Base-by-base conservation (phyloP, 2,797 vertebrate species). In the Falco columbarius region DNA sequence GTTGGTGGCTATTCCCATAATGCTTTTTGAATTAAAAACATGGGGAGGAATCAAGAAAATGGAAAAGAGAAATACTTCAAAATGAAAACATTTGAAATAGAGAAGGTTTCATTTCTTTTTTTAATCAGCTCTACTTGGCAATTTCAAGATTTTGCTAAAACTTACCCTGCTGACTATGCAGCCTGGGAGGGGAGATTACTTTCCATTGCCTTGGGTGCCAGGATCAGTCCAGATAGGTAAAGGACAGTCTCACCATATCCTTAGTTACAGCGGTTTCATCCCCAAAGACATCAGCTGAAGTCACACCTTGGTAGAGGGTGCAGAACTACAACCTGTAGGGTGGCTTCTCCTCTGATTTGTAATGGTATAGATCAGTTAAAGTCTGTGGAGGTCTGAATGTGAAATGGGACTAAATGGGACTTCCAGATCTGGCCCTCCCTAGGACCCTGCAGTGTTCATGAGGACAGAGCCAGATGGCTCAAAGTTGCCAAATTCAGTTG, bases 21-120 rank as follows among this genome's bases (percentile, higher is more conserved):
- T 26, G 22, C 6, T 66, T 95, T 94, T 86, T 86, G 58, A 95
- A 76, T 93, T 95, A 81, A 68, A 90, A 96, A 75, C 66, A 74
- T 51, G 15, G 59, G 49, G 26, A 91, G 47, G 36, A 93, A 88
- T 86, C 54, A 72, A 86, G 49, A 94, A 94, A 93, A 90, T 70
- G 15, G 52, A 84, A 84, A 81, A 70, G 54, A 74, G 4, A 75
- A 90, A 76, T 92, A 55, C 12, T 91, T 89, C 24, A 84, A 58
- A 75, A 92, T 47, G 34, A 92, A 89, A 94, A 84, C 10, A 92
- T 82, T 83, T 72, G 83, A 84, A 89, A 96, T 49, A 85, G n/a
- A 86, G 85, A 71, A 21, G 59, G 42, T 36, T 75, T 61, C 0
- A 0, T 12, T 34, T 23, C 38, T 44, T 61, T 42, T 44, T 67